A percentile compares a stretch with the other conserved stretches of the same genome.
phyloP scores from a whole-genome alignment of 1,140 invertebrate species.

The Apis dorsata region DNA sequence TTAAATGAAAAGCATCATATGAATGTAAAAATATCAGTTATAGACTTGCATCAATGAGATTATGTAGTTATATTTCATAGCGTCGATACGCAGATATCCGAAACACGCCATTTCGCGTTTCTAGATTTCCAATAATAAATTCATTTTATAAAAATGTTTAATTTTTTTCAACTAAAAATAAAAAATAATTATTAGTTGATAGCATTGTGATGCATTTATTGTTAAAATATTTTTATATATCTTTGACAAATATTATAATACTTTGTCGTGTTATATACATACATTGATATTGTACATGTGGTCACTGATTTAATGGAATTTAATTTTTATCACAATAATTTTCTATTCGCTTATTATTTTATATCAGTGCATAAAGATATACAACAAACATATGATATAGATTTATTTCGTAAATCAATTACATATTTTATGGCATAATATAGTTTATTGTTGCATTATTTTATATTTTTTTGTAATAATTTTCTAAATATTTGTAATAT shows the following conservation, averaged over 20 bases:
- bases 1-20: neutral
- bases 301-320: neutral
- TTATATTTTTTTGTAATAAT: too few relatives aligned
- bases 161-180: too few relatives aligned
- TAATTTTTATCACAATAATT: constrained; percentile 35
- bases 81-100: constrained; percentile 16
- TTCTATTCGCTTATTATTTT: constrained; percentile 2
- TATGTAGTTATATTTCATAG: neutral
- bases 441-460: too few relatives aligned
- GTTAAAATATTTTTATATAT: neutral
- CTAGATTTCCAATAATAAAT: neutral
- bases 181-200: neutral
- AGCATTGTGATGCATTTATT: neutral
- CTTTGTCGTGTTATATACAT: neutral
- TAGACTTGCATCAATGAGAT: neutral
- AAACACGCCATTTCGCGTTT: constrained; percentile 31
- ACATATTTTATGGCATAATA: too few relatives aligned
- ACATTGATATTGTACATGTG: neutral
- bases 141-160: neutral
- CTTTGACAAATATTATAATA: neutral
- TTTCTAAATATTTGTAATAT: too few relatives aligned
- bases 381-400: too few relatives aligned
- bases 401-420: neutral
- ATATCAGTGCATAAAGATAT: neutral
- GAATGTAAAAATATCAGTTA: neutral